These are phyloP conservation scores for Drosophila kurseongensis DNA, from an alignment of 1,140 invertebrate species.

Conservation along the genomic window DNA sequence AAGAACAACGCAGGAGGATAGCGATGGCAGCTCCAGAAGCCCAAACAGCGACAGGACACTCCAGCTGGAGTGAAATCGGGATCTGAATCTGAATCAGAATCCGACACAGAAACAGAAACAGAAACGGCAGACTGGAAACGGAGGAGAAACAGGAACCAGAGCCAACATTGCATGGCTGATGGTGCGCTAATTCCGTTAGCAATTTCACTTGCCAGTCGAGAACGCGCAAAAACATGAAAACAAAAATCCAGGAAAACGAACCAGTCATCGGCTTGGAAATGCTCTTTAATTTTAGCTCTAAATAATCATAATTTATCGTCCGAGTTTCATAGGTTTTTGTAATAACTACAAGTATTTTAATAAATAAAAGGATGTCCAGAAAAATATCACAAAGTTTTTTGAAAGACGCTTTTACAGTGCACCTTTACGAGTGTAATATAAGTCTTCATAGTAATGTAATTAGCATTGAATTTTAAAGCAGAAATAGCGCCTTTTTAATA, in stretches of 20 bases:
- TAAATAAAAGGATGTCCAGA: no score
- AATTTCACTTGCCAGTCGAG: constrained; percentile 59
- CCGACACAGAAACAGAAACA: constrained; percentile 6
- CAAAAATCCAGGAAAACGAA: constrained; percentile 24
- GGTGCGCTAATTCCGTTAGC: constrained; percentile 79
- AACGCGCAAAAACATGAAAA: constrained; percentile 26
- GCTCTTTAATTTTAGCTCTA: constrained; percentile 7
- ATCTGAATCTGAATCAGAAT: constrained; percentile 36
- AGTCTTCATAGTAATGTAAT: no score
- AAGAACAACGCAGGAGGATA: constrained; percentile 7
- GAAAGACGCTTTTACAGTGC: no score
- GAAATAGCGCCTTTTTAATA: no score
- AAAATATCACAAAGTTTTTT: no score
- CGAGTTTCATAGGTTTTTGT: no score
- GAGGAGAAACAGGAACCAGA: constrained; percentile 26
- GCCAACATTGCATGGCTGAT: constrained; percentile 52
- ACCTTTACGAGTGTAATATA: no score
- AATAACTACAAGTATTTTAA: no score
- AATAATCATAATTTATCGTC: neutral
- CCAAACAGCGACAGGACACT: constrained; percentile 32
- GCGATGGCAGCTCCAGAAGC: constrained; percentile 20
- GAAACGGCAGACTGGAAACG: constrained; percentile 1
- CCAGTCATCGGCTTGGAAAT: constrained; percentile 1
- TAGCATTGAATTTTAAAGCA: no score
- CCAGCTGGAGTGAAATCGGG: constrained; percentile 35